These are phyloP conservation scores for Ailuropoda melanoleuca DNA, from an alignment of 2,113 vertebrate genomes.

Conservation along the genomic window DNA sequence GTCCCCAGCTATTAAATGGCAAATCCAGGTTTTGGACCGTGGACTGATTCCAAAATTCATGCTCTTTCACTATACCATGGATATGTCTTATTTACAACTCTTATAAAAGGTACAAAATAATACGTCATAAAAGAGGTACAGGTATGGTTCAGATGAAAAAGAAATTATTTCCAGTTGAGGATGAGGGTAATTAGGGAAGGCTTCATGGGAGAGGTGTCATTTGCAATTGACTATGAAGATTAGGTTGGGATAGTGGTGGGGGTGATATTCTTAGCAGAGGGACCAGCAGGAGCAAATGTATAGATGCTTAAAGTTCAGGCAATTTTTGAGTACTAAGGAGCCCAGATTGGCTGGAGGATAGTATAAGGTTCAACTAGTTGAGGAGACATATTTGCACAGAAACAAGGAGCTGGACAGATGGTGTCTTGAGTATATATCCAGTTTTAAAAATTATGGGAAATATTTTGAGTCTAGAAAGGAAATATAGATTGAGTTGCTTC, in stretches of 20 bases:
- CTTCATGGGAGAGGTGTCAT: neutral
- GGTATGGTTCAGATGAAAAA: neutral
- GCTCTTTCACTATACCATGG: neutral
- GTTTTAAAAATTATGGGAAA: constrained; percentile 46
- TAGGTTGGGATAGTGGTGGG: neutral
- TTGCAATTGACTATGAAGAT: neutral
- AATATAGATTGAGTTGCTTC: neutral
- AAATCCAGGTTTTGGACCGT: constrained; percentile 28
- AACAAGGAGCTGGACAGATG: constrained; percentile 42
- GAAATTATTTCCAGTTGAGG: neutral
- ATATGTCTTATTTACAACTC: constrained; percentile 1
- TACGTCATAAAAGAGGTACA: neutral
- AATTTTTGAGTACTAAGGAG: constrained; percentile 17
- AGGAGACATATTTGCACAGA: constrained; percentile 45
- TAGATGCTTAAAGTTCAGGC: neutral
- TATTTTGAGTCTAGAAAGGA: constrained; percentile 31
- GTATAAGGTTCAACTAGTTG: neutral
- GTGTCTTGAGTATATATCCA: neutral
- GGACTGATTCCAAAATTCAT: neutral
- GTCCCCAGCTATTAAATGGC: neutral
- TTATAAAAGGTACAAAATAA: neutral
- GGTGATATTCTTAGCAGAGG: neutral
- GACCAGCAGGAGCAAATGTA: neutral
- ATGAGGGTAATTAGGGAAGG: neutral
- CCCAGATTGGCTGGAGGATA: neutral